Conservation (phyloP, 2,113 vertebrate genomes). For the Uria lomvia region DNA sequence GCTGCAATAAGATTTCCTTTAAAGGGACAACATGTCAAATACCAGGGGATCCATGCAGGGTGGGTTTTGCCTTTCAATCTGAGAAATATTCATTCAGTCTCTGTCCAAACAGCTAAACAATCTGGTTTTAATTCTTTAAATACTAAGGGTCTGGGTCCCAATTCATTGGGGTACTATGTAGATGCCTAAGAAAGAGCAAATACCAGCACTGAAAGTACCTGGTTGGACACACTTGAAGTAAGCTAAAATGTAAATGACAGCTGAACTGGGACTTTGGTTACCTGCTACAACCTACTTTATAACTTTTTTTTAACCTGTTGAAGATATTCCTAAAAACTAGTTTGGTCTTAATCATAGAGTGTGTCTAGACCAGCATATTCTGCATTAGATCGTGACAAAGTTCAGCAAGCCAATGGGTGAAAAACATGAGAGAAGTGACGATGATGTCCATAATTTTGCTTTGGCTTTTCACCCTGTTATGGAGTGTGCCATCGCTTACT, state of each 20-base stretch:
- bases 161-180: not conserved
- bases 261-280: not conserved
- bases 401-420: not conserved
- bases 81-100: not conserved
- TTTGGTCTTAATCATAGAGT: not conserved
- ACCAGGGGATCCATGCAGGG: not conserved
- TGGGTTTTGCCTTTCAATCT: not conserved
- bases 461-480: not conserved
- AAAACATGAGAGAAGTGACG: not conserved
- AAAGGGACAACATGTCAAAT: not conserved
- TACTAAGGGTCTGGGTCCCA: not conserved
- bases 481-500: rapidly evolving
- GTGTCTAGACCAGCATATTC: not conserved
- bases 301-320: not conserved
- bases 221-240: not conserved
- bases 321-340: not conserved
- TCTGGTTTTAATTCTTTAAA: not conserved
- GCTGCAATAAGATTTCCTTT: not conserved
- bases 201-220: not conserved
- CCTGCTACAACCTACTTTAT: not conserved
- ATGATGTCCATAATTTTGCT: not conserved
- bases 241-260: not conserved
- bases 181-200: not conserved
- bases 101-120: not conserved
- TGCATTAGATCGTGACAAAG: not conserved